A percentile compares a stretch with the other conserved stretches of the same genome.
Evolutionary conservation across 2,888 invertebrate species (phyloP).

Genomic region (Thymelicus lineola): DNA sequence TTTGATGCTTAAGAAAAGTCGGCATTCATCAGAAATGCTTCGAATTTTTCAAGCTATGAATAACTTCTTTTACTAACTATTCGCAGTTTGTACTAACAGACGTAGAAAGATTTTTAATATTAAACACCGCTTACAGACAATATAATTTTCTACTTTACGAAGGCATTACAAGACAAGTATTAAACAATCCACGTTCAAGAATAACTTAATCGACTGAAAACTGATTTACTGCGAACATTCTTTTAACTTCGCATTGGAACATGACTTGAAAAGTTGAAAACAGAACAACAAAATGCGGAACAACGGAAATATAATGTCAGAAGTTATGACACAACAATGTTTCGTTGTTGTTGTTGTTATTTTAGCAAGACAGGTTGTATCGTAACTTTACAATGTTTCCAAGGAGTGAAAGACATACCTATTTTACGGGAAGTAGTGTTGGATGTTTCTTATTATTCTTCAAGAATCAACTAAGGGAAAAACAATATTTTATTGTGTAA

Average conservation of each 20-base stretch:
- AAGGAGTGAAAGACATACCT: no score
- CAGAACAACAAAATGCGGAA: not conserved
- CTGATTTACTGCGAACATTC: not conserved
- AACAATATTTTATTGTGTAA: no score
- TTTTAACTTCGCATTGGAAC: constrained; percentile 3
- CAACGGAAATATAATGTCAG: constrained; percentile 3
- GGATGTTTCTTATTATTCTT: no score
- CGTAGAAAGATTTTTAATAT: not conserved
- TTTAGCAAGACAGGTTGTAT: not conserved
- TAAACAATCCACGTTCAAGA: not conserved
- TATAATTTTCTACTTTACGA: not conserved
- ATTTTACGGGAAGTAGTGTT: no score
- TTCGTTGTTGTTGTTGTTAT: not conserved
- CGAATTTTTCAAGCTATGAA: no score
- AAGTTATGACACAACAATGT: not conserved
- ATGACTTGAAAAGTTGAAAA: not conserved
- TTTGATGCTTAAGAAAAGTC: no score
- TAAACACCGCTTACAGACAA: not conserved
- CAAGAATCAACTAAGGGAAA: no score
- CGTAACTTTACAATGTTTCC: no score
- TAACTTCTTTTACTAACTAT: no score
- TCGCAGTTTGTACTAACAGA: no score
- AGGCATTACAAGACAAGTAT: not conserved
- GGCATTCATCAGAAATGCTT: no score
- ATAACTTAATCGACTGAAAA: constrained; percentile 6